These are phyloP conservation scores for Morone saxatilis DNA, from an alignment of 2,113 vertebrate species.

Conservation along the genomic window DNA sequence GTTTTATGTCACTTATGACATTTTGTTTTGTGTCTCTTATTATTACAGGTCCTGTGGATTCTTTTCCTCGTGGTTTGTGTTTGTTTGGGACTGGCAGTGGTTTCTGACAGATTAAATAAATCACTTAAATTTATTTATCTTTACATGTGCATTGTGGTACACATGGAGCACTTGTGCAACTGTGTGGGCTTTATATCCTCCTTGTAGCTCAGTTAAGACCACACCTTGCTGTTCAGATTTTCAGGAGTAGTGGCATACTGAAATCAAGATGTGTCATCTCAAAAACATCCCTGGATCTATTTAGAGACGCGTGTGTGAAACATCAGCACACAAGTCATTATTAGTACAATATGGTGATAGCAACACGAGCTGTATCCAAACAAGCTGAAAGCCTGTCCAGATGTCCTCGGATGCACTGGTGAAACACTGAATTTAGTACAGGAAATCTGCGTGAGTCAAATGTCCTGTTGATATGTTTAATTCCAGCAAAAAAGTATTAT, in stretches of 20 bases:
- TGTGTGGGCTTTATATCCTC: neutral
- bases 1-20: constrained; percentile 29
- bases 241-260: constrained; percentile 36
- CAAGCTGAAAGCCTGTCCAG: constrained; percentile 11
- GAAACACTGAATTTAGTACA: neutral
- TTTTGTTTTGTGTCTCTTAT: neutral
- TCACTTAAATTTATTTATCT: neutral
- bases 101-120: constrained; percentile 6
- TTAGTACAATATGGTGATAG: constrained; percentile 46
- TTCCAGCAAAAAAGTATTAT: neutral
- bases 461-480: neutral
- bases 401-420: constrained; percentile 17
- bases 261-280: constrained; percentile 59
- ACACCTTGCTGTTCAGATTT: constrained; percentile 30
- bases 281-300: constrained; percentile 32
- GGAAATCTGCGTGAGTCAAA: neutral
- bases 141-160: neutral
- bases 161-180: neutral
- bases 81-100: constrained; percentile 15
- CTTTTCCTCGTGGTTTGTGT: neutral
- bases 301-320: constrained; percentile 42
- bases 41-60: neutral
- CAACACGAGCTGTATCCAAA: constrained; percentile 35
- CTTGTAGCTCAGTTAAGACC: constrained; percentile 24
- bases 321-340: constrained; percentile 53